Evolutionary conservation across 1,140 invertebrate species (phyloP).

Genomic region (Physella acuta): DNA sequence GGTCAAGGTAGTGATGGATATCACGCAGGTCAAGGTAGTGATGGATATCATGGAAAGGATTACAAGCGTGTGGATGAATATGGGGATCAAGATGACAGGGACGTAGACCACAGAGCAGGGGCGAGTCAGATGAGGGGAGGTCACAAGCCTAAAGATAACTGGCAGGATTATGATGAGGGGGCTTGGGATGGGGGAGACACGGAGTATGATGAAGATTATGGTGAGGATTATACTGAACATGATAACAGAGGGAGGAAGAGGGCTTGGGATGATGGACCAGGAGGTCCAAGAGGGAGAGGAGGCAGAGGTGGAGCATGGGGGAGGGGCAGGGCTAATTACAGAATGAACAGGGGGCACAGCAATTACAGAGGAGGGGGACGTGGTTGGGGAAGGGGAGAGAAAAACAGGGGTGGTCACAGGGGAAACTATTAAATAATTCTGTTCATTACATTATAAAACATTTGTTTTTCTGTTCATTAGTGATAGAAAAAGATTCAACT

Average conservation of each 20-base stretch:
- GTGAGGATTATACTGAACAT: constrained; percentile 13
- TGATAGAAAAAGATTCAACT: too few species aligned
- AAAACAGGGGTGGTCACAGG: constrained; percentile 18
- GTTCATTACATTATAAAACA: too few species aligned
- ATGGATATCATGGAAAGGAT: background rate
- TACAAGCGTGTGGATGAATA: constrained; percentile 23
- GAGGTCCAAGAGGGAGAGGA: constrained; percentile 24
- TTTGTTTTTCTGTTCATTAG: too few species aligned
- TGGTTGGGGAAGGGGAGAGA: constrained; percentile 24
- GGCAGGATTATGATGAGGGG: constrained; percentile 25
- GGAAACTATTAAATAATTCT: background rate
- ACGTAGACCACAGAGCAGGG: background rate
- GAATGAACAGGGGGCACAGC: background rate
- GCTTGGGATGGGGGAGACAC: constrained; percentile 21
- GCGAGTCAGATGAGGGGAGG: constrained; percentile 7
- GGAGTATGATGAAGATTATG: constrained; percentile 25
- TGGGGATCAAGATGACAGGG: background rate
- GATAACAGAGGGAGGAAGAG: constrained; percentile 29
- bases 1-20: background rate
- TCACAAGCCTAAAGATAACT: background rate
- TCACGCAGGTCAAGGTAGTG: background rate
- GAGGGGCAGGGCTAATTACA: constrained; percentile 1
- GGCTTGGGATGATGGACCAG: constrained; percentile 33
- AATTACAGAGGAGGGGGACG: constrained; percentile 15
- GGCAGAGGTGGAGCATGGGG: background rate